These are phyloP conservation scores for Melangyna quadrimaculata DNA, from an alignment of 2,888 invertebrate genomes.

Conservation along the genomic window DNA sequence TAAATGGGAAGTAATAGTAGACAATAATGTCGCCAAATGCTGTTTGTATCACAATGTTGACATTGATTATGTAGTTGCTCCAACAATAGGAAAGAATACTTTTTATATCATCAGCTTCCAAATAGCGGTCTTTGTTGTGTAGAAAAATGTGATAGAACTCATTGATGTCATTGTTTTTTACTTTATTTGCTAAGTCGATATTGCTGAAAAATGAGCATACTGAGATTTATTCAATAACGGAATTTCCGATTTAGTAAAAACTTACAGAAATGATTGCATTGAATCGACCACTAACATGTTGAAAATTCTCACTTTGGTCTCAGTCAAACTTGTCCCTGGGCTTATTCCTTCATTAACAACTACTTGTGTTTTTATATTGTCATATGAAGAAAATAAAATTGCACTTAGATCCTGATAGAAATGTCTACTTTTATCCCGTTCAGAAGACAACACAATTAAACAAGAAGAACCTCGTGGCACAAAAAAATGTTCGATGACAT, in stretches of 20 bases:
- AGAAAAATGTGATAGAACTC: conserved; percentile 77
- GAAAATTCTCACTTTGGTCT: not conserved
- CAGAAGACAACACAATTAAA: not conserved
- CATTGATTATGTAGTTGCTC: conserved; percentile 75
- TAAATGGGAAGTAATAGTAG: conserved; percentile 76
- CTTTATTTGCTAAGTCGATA: not conserved
- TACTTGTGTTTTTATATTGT: not conserved
- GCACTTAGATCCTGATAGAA: not conserved
- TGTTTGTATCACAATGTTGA: conserved; percentile 76
- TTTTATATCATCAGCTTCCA: conserved; percentile 74
- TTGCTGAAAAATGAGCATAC: not conserved
- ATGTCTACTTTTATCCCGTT: not conserved
- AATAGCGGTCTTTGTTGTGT: conserved; percentile 73
- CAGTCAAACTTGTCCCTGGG: not conserved
- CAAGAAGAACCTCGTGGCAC: not conserved
- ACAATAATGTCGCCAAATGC: conserved; percentile 74
- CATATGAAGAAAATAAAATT: not conserved
- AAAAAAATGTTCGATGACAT: not conserved
- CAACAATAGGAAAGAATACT: conserved; percentile 76
- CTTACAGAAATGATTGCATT: not conserved
- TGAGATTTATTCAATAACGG: not conserved
- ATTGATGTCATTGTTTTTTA: conserved; percentile 73
- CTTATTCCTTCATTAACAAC: not conserved
- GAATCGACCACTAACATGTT: not conserved
- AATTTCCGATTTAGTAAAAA: not conserved